Base-by-base conservation (phyloP, 2,113 vertebrate genomes). In the Terrapene triunguis region DNA sequence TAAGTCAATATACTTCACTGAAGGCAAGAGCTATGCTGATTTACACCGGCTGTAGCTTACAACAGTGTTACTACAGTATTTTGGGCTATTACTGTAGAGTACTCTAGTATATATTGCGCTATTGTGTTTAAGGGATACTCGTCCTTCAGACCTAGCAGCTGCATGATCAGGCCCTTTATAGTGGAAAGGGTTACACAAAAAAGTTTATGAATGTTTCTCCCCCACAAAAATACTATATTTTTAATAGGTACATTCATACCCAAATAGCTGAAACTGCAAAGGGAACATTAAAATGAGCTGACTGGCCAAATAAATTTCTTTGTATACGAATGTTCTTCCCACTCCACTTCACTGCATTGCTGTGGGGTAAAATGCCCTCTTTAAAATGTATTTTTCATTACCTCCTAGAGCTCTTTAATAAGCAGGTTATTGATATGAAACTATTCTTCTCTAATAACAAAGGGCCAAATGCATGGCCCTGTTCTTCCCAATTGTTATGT, bases 201-300 rank as follows among this genome's bases (percentile, higher is more conserved):
- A 97, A 97, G 97, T 93, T 95, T 88, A 69, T 92, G 93, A 94
- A 87, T 96, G 96, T 96, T 97, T 96, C 85, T 17, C 82, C 51
- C 78, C 85, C 80, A 96, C 96, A 95, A 93, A 95, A 93, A 92
- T 96, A 42, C 96, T 97, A 97, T 96, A 96, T 95, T 97, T 97
- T 97, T 92, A 96, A 79, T 96, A 89, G 79, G 27, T 10, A 81
- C 32, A 95, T 96, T 96, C 90, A 96, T 91, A 93, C 93, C 79
- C 90, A 96, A 90, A 92, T 96, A 97, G 92, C 53, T 48, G 54
- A 89, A 96, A 96, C 11, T 87, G 87, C 82, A 93, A 96, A 97
- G 79, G 83, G 92, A 94, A 87, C 42, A 92, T 96, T 57, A 95
- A 93, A 97, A 95, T 72, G 16, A 38, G 65, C n/a, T 38, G 65